These are phyloP conservation scores for Monochamus alternatus DNA, from an alignment of 2,888 invertebrate genomes.

Conservation along the genomic window DNA sequence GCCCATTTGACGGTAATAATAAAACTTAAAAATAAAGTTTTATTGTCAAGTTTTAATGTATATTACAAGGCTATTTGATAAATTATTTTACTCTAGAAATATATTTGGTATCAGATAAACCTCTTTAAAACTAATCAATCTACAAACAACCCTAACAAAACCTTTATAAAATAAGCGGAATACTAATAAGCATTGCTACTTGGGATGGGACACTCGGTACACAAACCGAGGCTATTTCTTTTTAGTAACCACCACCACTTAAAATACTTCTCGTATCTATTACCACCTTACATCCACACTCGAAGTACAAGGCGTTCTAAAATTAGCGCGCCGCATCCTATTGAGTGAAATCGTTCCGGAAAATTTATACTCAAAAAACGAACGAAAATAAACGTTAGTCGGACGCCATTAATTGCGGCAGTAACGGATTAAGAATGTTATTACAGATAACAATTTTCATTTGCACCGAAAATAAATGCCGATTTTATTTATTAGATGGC, in stretches of 20 bases:
- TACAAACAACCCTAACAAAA: too few species aligned
- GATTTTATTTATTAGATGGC: conserved; percentile 16
- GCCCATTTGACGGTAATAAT: too few species aligned
- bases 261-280: conserved; percentile 10
- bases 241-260: neutral
- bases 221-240: too few species aligned
- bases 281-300: conserved; percentile 21
- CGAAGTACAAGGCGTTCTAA: conserved; percentile 35
- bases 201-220: too few species aligned
- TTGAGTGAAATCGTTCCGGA: conserved; percentile 41
- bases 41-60: too few species aligned
- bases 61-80: too few species aligned
- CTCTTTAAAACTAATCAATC: too few species aligned
- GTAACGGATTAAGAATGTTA: conserved; percentile 32
- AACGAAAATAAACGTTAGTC: conserved; percentile 42
- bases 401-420: conserved; percentile 44
- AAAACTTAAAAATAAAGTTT: too few species aligned
- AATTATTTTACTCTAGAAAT: too few species aligned
- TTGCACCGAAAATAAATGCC: conserved; percentile 25
- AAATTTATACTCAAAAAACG: conserved; percentile 42
- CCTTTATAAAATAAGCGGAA: too few species aligned
- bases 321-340: conserved; percentile 8
- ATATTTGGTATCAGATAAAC: too few species aligned
- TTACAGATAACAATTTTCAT: conserved; percentile 34
- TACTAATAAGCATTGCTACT: too few species aligned